These are phyloP conservation scores for Aphelinus certus DNA, from an alignment of 1,140 invertebrate genomes.

Conservation along the genomic window DNA sequence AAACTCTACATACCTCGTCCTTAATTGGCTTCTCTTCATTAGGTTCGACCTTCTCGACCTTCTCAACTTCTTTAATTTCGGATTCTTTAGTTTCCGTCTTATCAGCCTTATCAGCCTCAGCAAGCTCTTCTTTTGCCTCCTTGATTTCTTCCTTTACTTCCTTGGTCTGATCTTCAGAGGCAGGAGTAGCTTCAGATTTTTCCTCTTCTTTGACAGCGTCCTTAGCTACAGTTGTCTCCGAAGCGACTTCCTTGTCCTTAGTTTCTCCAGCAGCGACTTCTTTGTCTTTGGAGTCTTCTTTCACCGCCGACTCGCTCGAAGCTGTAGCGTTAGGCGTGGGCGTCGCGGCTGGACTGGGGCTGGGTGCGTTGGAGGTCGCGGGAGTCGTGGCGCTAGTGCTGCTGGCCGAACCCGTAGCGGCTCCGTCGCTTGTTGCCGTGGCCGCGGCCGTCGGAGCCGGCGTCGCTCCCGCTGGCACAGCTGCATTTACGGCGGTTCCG, in stretches of 20 bases:
- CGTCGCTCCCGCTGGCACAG: conserved; percentile 45
- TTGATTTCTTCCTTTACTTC: conserved; percentile 55
- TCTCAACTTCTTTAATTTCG: conserved; percentile 41
- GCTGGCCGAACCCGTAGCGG: conserved; percentile 67
- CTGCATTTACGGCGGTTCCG: conserved; percentile 56
- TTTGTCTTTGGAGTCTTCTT: conserved; percentile 54
- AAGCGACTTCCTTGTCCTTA: conserved; percentile 62
- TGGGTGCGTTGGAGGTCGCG: conserved; percentile 78
- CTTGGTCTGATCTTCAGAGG: conserved; percentile 44
- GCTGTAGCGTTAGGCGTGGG: conserved; percentile 59
- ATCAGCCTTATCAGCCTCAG: conserved; percentile 24
- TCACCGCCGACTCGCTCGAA: conserved; percentile 49
- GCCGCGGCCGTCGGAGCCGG: conserved; percentile 54
- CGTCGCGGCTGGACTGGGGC: conserved; percentile 68
- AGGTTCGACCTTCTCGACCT: conserved; percentile 43
- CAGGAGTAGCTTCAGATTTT: conserved; percentile 51
- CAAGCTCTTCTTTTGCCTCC: conserved; percentile 44
- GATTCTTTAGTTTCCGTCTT: conserved; percentile 39
- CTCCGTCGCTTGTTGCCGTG: conserved; percentile 57
- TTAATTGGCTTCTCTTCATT: conserved; percentile 52
- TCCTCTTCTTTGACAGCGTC: conserved; percentile 57
- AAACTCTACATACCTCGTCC: conserved; percentile 16
- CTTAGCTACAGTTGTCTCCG: conserved; percentile 43
- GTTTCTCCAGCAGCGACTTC: conserved; percentile 65
- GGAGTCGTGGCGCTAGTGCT: conserved; percentile 69